These are phyloP conservation scores for Erinaceus europaeus DNA, from an alignment of 2,113 vertebrate genomes.

Conservation along the genomic window DNA sequence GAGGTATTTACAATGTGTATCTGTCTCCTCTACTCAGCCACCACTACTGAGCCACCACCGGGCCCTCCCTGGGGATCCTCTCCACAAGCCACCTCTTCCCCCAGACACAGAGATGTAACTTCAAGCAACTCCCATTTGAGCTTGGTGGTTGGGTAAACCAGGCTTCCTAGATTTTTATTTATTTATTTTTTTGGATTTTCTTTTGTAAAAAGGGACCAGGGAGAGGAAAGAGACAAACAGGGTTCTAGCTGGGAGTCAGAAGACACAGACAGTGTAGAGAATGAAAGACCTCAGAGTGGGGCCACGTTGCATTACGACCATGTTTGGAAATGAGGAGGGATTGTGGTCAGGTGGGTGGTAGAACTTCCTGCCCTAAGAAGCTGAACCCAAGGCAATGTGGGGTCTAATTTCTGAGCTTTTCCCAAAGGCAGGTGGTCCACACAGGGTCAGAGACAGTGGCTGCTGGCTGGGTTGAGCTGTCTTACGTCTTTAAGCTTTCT, in stretches of 20 bases:
- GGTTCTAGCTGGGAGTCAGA: not conserved
- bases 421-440: not conserved
- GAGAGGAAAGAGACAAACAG: not conserved
- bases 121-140: conserved; percentile 21
- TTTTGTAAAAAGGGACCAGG: not conserved
- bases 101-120: conserved; percentile 21
- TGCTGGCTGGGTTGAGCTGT: no score
- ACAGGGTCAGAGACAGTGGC: conserved; percentile 51
- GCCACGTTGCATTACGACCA: not conserved
- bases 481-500: not conserved
- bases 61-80: conserved; percentile 65
- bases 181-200: conserved; percentile 1
- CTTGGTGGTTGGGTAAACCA: conserved; percentile 39
- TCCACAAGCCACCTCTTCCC: not conserved
- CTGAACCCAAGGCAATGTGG: no score
- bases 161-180: not conserved
- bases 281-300: not conserved
- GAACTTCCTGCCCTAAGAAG: conserved; percentile 1
- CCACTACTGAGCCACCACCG: not conserved
- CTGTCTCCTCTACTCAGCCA: conserved; percentile 51
- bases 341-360: not conserved
- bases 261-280: not conserved
- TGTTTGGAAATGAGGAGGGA: not conserved
- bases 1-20: conserved; percentile 77
- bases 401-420: not conserved